Conservation (phyloP, 2,113 vertebrate genomes). For the Chinchilla lanigera region DNA sequence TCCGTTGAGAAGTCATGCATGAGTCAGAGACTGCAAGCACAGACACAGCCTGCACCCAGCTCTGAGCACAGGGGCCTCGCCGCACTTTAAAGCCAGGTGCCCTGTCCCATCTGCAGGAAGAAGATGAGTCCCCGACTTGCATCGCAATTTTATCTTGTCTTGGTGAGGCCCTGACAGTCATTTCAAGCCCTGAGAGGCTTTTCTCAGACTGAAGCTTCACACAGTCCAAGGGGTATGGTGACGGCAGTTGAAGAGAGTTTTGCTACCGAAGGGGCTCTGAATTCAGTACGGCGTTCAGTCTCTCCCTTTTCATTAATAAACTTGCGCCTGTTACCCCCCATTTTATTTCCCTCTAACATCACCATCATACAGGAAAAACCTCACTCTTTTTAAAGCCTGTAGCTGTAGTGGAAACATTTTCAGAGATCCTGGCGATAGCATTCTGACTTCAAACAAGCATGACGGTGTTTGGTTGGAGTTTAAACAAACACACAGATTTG, state of each 20-base stretch:
- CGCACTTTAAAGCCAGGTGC: neutral
- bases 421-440: neutral
- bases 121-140: neutral
- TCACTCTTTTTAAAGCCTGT: neutral
- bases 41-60: neutral
- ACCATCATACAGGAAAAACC: neutral
- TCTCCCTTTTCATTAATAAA: neutral
- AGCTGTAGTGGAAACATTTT: neutral
- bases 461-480: conserved; percentile 4
- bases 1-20: neutral
- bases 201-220: neutral
- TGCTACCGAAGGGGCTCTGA: neutral
- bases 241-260: neutral
- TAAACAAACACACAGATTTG: conserved; percentile 40
- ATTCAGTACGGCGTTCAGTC: neutral
- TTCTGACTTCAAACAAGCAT: neutral
- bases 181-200: neutral
- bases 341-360: neutral
- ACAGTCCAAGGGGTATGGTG: fast-evolving
- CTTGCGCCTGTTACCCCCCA: neutral
- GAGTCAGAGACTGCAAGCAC: neutral
- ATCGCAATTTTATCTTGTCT: fast-evolving
- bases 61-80: fast-evolving
- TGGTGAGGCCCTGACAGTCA: neutral
- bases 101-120: fast-evolving